Base-by-base conservation (phyloP, 2,888 invertebrate species). In the Pammene fasciana region DNA sequence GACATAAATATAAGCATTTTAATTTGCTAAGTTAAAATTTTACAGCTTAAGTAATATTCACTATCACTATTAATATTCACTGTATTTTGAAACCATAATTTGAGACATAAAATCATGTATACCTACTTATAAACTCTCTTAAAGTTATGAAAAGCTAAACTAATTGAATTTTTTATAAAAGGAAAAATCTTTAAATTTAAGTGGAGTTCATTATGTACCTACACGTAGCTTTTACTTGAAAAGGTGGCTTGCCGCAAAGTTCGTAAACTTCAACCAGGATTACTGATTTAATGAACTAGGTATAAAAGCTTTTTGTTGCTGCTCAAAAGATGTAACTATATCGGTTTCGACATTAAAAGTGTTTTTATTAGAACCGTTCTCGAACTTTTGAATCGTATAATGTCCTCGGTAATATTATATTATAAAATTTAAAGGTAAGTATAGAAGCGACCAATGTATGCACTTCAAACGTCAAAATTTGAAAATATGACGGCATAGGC, bases 261-360 rank as follows among this genome's bases (percentile, higher is more conserved):
- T 61, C 36, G 55, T 41, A 66, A 54, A 62, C 56, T 66, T 57
- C 36, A 55, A 65, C 50, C 56, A 50, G 66, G 70, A 70, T 66
- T 66, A 70, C 60, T 56, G 66, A 36, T 65, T 54, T 70, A 64
- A 60, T 65, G 54, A 70, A 65, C 54, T 55, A 65, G 60, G 65
- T 70, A 55, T 70, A 55, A 65, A 55, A 65, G 60, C 59, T 70
- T 65, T 68, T 14, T 46, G 64, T 41, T 59, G 36, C 57, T 34
- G 16, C 36, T 56, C 36, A 26, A 57, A 64, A 68, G 52, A 46
- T 59, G 52, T 46, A 59, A 59, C 13, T 65, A 52, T 64, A 62
- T 56, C 48, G 6, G 43, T 34, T 38, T 62, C 48, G 14, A 41
- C 18, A 9, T 34, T 10, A 26, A 41, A 11, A 8, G 34, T 26